Evolutionary conservation across 2,113 vertebrate species (phyloP), one percentile per base, ranked within the genome.

Genomic region (Spheniscus mendiculus): DNA sequence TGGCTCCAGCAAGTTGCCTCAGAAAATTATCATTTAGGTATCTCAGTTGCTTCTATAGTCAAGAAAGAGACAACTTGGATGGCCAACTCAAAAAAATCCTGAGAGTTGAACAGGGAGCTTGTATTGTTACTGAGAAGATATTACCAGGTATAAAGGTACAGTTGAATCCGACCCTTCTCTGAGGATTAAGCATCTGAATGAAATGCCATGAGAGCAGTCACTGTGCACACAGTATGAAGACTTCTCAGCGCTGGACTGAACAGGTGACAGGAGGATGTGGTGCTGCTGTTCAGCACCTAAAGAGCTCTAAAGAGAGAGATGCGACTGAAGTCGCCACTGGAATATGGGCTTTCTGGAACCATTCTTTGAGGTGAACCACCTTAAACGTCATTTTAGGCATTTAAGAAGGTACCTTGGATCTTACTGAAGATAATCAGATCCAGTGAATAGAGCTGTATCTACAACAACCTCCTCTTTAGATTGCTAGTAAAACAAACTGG

Each of bases 1-100:
- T 77, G n/a, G 32, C 11, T 59, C 22, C 0, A 0, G 15, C 6
- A 50, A 83, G 55, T 2, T 40, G 42, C 1, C 5, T 10, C 40
- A 29, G 29, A 32, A 84, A 62, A 81, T 36, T 52, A 3, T 30
- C 23, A 2, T 72, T 59, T 42, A n/a, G 32, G 17, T 26, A 40
- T 16, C 25, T 79, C n/a, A 45, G 47, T 5, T 72, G 8, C 45
- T 53, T 85, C 47, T 30, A 11, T 4, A 45, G 38, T 9, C 38
- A 72, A 52, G 55, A 40, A 34, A 27, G 32, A 77, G 30, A 47
- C 26, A 61, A 22, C 14, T 27, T 52, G 52, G 32, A 47, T 8
- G 17, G 67, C 7, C 58, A 63, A 62, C 18, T 62, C 59, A 74
- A 50, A 83, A 63, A 80, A 58, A 2, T 12, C 6, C 59, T 40